Conservation (phyloP, 53 echinoderm and acorn worm genomes). For the Glandiceps talaboti region DNA sequence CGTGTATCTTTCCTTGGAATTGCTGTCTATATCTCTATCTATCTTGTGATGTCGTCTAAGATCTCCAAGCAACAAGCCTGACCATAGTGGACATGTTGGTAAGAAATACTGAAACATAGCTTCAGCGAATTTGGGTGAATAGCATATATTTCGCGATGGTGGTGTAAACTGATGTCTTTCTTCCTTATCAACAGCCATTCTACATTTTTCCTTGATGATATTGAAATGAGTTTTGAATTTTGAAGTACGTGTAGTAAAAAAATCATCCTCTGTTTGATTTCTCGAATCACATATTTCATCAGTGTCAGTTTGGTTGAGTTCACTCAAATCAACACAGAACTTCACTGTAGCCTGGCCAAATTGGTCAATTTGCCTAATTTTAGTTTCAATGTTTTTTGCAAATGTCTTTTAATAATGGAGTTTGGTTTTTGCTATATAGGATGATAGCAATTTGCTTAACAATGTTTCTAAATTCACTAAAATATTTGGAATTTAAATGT, state of each 20-base stretch:
- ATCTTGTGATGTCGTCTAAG: too few relatives aligned
- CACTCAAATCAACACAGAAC: background rate
- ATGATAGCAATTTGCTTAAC: too few relatives aligned
- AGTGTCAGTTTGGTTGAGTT: background rate
- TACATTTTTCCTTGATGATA: too few relatives aligned
- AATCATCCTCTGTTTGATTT: background rate
- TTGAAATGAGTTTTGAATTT: background rate
- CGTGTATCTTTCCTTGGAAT: too few relatives aligned
- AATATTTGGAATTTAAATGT: background rate
- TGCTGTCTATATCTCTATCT: too few relatives aligned
- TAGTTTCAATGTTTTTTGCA: background rate
- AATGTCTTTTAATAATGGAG: background rate
- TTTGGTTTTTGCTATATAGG: background rate
- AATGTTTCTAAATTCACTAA: background rate
- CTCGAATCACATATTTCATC: background rate
- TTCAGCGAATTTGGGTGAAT: background rate
- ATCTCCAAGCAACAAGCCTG: too few relatives aligned
- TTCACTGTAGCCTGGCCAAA: background rate
- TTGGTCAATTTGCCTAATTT: background rate
- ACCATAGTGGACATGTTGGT: too few relatives aligned
- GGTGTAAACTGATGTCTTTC: background rate
- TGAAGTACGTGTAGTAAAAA: background rate
- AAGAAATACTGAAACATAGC: too few relatives aligned
- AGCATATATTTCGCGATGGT: background rate
- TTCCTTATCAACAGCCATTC: background rate